Evolutionary conservation across 2,888 invertebrate species (phyloP).

Genomic region (Eristalinus sepulchralis): DNA sequence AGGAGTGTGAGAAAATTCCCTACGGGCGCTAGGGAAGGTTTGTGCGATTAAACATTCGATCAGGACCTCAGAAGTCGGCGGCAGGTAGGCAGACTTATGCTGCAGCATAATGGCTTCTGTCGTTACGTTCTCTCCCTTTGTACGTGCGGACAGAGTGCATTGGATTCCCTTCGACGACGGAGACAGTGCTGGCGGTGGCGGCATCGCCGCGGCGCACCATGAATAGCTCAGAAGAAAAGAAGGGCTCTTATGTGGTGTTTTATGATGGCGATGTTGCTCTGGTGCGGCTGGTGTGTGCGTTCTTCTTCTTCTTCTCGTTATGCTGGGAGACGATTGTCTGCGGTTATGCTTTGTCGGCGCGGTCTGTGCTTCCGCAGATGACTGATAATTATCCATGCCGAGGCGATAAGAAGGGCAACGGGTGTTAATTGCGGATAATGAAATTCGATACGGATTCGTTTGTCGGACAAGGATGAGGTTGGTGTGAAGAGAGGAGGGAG

Average conservation of each 20-base stretch:
- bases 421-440: neutral
- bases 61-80: slow-evolving; percentile 61
- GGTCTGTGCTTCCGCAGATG: neutral
- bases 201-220: neutral
- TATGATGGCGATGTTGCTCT: neutral
- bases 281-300: neutral
- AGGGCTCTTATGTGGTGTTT: slow-evolving; percentile 33
- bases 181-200: neutral
- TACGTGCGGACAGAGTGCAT: slow-evolving; percentile 37
- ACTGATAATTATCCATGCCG: neutral
- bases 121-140: slow-evolving; percentile 61
- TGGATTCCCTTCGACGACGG: slow-evolving; percentile 52
- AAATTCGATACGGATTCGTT: neutral
- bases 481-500: neutral
- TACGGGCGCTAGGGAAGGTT: slow-evolving; percentile 71
- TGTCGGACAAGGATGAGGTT: neutral
- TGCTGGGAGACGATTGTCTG: slow-evolving; percentile 25
- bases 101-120: slow-evolving; percentile 65
- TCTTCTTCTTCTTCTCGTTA: neutral
- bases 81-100: slow-evolving; percentile 58
- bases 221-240: slow-evolving; percentile 18
- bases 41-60: slow-evolving; percentile 63
- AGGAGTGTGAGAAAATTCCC: slow-evolving; percentile 60
- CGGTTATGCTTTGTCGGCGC: neutral
- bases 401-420: neutral